A percentile compares a stretch with the other conserved stretches of the same genome.
Evolutionary conservation across 2,113 vertebrate species (phyloP).

Genomic region (Antechinus flavipes): DNA sequence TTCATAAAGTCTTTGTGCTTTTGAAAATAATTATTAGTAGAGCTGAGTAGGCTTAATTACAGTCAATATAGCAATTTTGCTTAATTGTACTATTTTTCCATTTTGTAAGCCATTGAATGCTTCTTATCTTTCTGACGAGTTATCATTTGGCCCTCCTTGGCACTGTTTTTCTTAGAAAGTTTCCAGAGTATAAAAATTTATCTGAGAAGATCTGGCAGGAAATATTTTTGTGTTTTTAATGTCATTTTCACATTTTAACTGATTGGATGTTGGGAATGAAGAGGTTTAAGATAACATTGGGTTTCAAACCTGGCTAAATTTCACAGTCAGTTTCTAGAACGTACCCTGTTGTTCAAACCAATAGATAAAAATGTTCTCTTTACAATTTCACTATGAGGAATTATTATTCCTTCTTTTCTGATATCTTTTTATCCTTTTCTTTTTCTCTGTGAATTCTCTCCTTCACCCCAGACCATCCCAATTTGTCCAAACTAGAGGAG

Average conservation of each 20-base stretch:
- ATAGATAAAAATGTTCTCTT: neutral
- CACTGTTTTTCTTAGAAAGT: neutral
- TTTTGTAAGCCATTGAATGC: neutral
- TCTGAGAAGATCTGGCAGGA: neutral
- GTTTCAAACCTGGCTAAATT: neutral
- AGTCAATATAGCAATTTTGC: constrained; percentile 18
- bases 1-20: constrained; percentile 38
- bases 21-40: constrained; percentile 41
- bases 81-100: neutral
- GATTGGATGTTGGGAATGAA: neutral
- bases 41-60: constrained; percentile 34
- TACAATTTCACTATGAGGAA: neutral
- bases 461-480: neutral
- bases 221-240: constrained; percentile 19
- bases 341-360: neutral
- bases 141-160: neutral
- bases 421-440: neutral
- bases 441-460: neutral
- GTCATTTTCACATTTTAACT: constrained; percentile 26
- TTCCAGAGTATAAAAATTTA: neutral
- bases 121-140: constrained; percentile 34
- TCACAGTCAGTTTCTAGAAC: constrained; percentile 4
- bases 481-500: neutral
- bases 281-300: neutral
- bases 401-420: neutral